These are phyloP conservation scores for Pinctada fucata DNA, from an alignment of 2,888 invertebrate species.

Conservation along the genomic window DNA sequence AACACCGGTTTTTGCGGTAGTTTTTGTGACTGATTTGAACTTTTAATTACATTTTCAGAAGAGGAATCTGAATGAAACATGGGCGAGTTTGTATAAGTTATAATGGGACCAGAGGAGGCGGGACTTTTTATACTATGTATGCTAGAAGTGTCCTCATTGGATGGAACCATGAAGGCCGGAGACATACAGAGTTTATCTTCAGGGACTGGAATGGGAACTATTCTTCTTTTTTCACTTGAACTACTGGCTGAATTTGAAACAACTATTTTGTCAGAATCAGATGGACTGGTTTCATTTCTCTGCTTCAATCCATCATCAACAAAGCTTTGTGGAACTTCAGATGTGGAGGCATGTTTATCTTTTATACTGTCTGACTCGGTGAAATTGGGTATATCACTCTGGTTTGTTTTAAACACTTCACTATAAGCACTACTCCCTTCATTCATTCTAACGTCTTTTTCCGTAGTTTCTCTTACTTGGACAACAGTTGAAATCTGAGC, in stretches of 20 bases:
- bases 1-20: not conserved
- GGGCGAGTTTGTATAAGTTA: slow-evolving; percentile 15
- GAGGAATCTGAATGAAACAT: not conserved
- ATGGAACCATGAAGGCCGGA: slow-evolving; percentile 13
- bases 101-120: not conserved
- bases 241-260: not conserved
- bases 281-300: not conserved
- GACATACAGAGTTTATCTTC: slow-evolving; percentile 16
- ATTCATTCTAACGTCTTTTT: not conserved
- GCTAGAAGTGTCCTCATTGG: slow-evolving; percentile 12
- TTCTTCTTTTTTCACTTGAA: slow-evolving; percentile 16
- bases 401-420: not conserved
- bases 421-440: not conserved
- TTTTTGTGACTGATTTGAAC: not conserved
- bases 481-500: not conserved
- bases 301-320: slow-evolving; percentile 5
- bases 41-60: not conserved
- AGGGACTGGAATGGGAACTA: slow-evolving; percentile 13
- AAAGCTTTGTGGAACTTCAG: not conserved
- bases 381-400: not conserved
- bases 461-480: not conserved
- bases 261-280: not conserved
- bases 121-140: slow-evolving; percentile 16
- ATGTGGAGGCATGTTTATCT: not conserved
- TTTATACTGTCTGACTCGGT: not conserved